These are phyloP conservation scores for Dysdera silvatica DNA, from an alignment of 1,140 invertebrate species.

Conservation along the genomic window DNA sequence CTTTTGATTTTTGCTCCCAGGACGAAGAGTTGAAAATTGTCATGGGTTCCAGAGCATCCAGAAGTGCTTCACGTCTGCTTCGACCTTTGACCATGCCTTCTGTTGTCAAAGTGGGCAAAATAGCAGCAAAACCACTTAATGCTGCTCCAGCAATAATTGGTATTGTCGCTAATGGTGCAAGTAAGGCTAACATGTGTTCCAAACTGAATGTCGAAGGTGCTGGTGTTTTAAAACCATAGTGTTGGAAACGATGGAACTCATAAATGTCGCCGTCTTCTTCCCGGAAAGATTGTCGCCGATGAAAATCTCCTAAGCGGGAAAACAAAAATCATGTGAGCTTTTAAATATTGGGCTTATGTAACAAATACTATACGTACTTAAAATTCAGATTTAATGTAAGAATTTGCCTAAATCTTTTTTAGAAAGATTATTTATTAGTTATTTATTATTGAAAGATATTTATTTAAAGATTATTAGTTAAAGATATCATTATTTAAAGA, in stretches of 20 bases:
- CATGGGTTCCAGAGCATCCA: background rate
- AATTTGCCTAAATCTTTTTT: too few species aligned
- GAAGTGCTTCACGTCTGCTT: slow-evolving; percentile 14
- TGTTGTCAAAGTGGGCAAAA: slow-evolving; percentile 27
- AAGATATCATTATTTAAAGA: too few species aligned
- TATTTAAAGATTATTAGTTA: too few species aligned
- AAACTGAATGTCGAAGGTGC: slow-evolving; percentile 12
- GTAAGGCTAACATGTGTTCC: slow-evolving; percentile 21
- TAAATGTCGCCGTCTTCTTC: slow-evolving; percentile 21
- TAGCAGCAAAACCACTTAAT: slow-evolving; percentile 30
- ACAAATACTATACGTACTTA: too few species aligned
- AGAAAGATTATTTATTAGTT: too few species aligned
- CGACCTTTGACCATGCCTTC: slow-evolving; percentile 25
- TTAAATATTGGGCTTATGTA: too few species aligned
- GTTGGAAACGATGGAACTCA: slow-evolving; percentile 28
- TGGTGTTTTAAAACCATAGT: slow-evolving; percentile 27
- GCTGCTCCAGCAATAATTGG: slow-evolving; percentile 33
- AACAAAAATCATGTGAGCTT: too few species aligned
- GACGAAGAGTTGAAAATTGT: background rate
- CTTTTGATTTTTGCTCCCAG: background rate
- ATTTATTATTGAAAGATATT: too few species aligned
- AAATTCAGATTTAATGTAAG: too few species aligned
- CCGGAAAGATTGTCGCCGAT: slow-evolving; percentile 10
- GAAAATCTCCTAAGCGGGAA: too few species aligned
- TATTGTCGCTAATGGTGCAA: slow-evolving; percentile 34